A percentile compares a stretch with the other conserved stretches of the same genome.
Conservation (phyloP, 2,797 vertebrate species). For the Anableps anableps region DNA sequence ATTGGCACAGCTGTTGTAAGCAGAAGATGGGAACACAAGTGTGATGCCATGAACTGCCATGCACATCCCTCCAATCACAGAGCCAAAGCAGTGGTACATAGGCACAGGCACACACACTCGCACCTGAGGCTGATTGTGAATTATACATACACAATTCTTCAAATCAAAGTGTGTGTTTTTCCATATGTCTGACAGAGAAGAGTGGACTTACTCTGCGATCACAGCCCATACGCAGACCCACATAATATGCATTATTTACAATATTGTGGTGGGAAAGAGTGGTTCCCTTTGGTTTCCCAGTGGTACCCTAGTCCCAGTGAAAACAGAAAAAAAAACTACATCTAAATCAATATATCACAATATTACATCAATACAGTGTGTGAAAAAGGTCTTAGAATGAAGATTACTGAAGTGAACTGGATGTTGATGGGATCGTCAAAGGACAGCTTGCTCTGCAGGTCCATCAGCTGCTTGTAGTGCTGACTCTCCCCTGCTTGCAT, state of each 20-base stretch:
- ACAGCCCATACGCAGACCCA: slow-evolving; percentile 76
- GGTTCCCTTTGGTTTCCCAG: slow-evolving; percentile 89
- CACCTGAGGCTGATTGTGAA: slow-evolving; percentile 61
- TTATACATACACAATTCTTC: background rate
- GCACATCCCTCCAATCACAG: slow-evolving; percentile 82
- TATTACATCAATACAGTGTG: background rate
- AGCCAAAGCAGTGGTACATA: slow-evolving; percentile 89
- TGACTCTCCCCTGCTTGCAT: slow-evolving; percentile 82
- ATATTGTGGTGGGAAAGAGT: slow-evolving; percentile 79
- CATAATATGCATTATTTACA: slow-evolving; percentile 86
- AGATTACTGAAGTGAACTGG: slow-evolving; percentile 91
- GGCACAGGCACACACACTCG: slow-evolving; percentile 80
- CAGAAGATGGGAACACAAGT: slow-evolving; percentile 81
- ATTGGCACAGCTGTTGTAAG: slow-evolving; percentile 79
- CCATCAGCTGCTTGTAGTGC: slow-evolving; percentile 77
- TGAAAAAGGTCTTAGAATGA: background rate
- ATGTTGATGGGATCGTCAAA: slow-evolving; percentile 89
- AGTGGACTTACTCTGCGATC: slow-evolving; percentile 70
- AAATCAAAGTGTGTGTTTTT: background rate
- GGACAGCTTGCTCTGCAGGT: slow-evolving; percentile 80
- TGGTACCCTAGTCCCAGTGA: slow-evolving; percentile 85
- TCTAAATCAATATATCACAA: background rate
- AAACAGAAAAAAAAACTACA: background rate
- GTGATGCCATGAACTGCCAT: slow-evolving; percentile 83
- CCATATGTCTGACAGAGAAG: background rate